Percentiles rank a stretch among this genome's conserved stretches.
Evolutionary conservation across 2,113 vertebrate species (phyloP).

Genomic region (Pachycephala philippinensis): DNA sequence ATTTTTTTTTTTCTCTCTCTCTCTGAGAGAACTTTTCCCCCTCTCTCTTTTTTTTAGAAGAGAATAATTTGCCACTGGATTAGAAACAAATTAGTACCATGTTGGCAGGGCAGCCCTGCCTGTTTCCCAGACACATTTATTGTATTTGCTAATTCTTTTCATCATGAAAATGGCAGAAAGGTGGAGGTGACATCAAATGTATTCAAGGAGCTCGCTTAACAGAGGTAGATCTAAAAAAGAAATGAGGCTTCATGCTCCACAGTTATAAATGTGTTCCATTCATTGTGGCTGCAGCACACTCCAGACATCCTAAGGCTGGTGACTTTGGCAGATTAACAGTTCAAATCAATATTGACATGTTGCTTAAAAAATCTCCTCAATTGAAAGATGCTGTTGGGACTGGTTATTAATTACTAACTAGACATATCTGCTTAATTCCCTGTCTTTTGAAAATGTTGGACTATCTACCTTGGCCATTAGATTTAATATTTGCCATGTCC

Average conservation of each 20-base stretch:
- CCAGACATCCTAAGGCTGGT: background rate
- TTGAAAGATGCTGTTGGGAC: background rate
- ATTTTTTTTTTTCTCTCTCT: slow-evolving; percentile 21
- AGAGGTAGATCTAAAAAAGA: slow-evolving; percentile 16
- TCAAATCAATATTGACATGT: background rate
- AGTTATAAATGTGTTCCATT: background rate
- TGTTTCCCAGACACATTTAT: slow-evolving; percentile 61
- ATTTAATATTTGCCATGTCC: background rate
- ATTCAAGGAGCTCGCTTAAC: slow-evolving; percentile 50
- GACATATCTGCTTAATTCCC: background rate
- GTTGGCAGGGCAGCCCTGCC: slow-evolving; percentile 50
- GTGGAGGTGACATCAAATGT: slow-evolving; percentile 57
- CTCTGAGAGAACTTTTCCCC: slow-evolving; percentile 35
- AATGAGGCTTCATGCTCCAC: background rate
- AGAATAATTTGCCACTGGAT: slow-evolving; percentile 70
- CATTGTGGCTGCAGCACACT: background rate
- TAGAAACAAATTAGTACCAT: slow-evolving; percentile 64
- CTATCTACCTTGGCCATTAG: background rate
- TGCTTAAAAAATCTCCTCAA: background rate
- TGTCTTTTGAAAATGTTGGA: background rate
- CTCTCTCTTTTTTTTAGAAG: background rate
- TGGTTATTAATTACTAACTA: background rate
- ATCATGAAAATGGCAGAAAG: slow-evolving; percentile 72
- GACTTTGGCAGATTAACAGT: background rate
- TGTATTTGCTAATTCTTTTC: slow-evolving; percentile 67